Evolutionary conservation across 2,888 invertebrate genomes (phyloP).

Genomic region (Drosophila diplacantha): DNA sequence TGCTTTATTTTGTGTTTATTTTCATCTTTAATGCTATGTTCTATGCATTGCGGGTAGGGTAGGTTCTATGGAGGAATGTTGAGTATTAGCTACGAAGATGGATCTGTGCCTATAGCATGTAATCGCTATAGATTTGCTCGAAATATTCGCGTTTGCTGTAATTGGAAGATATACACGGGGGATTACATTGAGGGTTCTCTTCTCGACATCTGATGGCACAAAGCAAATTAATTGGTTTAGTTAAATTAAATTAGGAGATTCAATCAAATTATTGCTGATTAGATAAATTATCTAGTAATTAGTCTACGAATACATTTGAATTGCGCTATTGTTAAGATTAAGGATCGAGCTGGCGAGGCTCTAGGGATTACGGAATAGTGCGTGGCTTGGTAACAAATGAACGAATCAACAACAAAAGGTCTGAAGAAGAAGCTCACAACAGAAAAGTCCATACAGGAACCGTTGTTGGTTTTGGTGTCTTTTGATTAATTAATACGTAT

Average conservation of each 20-base stretch:
- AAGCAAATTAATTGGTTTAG: constrained; percentile 3
- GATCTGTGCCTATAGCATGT: constrained; percentile 58
- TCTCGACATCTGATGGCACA: constrained; percentile 5
- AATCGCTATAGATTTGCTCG: constrained; percentile 73
- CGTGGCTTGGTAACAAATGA: constrained; percentile 66
- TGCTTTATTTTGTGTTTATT: constrained; percentile 57
- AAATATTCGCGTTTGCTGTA: constrained; percentile 74
- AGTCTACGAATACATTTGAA: constrained; percentile 25
- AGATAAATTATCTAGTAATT: constrained; percentile 16
- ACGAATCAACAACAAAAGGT: constrained; percentile 54
- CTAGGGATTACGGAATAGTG: constrained; percentile 52
- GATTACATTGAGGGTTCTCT: constrained; percentile 27
- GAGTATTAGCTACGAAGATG: constrained; percentile 23
- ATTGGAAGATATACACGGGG: constrained; percentile 67
- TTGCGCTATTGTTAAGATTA: constrained; percentile 36
- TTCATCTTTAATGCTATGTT: constrained; percentile 18
- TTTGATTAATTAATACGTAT: constrained; percentile 37
- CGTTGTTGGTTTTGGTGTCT: constrained; percentile 32
- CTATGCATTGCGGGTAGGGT: constrained; percentile 13
- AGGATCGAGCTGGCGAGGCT: constrained; percentile 11
- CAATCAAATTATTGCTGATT: not conserved
- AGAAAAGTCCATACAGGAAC: constrained; percentile 56
- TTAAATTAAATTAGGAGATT: not conserved
- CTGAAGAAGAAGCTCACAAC: constrained; percentile 46
- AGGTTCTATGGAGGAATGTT: constrained; percentile 22